These are phyloP conservation scores for Ictalurus furcatus DNA, from an alignment of 2,113 vertebrate species.

Conservation along the genomic window DNA sequence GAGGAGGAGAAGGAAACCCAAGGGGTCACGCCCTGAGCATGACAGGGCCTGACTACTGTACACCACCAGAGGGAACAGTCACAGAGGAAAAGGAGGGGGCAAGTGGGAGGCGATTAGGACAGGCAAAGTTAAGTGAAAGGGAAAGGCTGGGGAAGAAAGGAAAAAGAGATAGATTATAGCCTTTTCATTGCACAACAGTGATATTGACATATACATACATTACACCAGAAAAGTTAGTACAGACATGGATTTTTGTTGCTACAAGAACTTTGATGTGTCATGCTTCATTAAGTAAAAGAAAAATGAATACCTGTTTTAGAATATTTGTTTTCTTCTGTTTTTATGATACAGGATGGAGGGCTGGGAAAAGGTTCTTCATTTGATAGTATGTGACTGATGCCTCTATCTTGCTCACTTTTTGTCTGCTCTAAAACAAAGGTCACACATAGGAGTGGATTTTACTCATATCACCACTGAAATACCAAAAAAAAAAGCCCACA, in stretches of 20 bases:
- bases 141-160: background rate
- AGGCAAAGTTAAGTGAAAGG: background rate
- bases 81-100: background rate
- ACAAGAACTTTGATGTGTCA: background rate
- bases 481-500: background rate
- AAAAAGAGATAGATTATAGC: constrained; percentile 13
- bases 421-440: background rate
- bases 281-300: background rate
- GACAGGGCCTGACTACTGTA: constrained; percentile 42
- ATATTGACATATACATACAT: background rate
- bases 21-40: constrained; percentile 68
- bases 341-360: background rate
- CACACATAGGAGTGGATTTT: background rate
- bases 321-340: background rate
- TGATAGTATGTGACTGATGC: background rate
- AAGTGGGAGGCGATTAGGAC: constrained; percentile 5
- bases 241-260: background rate
- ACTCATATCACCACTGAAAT: background rate
- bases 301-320: background rate
- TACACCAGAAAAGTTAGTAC: background rate
- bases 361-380: background rate
- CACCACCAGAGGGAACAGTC: constrained; percentile 1
- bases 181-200: background rate
- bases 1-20: constrained; percentile 26
- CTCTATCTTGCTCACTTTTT: background rate